phyloP scores from a whole-genome alignment of 1,140 invertebrate species.

The Diachasmimorpha longicaudata region DNA sequence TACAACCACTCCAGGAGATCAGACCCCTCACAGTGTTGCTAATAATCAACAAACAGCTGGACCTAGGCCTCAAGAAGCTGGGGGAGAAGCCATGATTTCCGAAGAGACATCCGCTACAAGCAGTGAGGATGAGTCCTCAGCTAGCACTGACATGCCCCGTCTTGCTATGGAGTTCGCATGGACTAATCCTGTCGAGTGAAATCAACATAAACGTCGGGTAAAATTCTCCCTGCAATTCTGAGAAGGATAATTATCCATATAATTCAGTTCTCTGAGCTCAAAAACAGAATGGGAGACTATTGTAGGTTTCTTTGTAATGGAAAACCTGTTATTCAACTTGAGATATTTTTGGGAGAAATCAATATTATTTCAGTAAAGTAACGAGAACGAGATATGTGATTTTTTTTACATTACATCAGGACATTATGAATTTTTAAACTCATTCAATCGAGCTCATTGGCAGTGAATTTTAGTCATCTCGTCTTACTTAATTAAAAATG shows the following conservation, averaged over 20 bases:
- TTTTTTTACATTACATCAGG: too few species aligned
- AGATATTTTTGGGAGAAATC: too few species aligned
- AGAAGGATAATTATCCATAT: background rate
- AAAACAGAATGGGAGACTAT: too few species aligned
- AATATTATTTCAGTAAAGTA: too few species aligned
- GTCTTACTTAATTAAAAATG: background rate
- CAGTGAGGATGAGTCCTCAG: constrained; percentile 59
- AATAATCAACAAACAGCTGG: constrained; percentile 37
- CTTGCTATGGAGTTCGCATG: constrained; percentile 45
- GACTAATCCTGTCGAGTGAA: constrained; percentile 44
- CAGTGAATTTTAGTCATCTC: too few species aligned
- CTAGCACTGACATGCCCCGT: constrained; percentile 55
- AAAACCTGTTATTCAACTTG: too few species aligned
- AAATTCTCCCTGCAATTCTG: background rate
- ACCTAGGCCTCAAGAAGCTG: constrained; percentile 57
- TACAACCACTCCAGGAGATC: constrained; percentile 30
- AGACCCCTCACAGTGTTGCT: constrained; percentile 31
- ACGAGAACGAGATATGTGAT: too few species aligned
- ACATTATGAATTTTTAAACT: too few species aligned
- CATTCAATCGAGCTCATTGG: too few species aligned
- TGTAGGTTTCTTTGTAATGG: too few species aligned
- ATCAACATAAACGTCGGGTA: background rate
- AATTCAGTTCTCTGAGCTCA: background rate
- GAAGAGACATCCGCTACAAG: constrained; percentile 60
- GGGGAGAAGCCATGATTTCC: constrained; percentile 63